phyloP scores from a whole-genome alignment of 2,113 vertebrate genomes.

The Loxodonta africana region DNA sequence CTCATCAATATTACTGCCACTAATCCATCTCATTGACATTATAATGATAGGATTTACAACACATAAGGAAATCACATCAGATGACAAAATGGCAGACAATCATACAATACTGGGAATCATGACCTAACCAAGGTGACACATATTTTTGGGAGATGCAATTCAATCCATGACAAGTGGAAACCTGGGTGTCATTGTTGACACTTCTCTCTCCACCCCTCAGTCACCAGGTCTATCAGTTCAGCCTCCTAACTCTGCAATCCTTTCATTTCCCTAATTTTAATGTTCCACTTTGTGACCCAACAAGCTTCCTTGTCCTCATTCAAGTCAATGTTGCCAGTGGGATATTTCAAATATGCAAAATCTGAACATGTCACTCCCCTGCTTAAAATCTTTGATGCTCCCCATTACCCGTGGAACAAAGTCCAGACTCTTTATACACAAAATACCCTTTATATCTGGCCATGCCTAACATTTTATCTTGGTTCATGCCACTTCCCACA shows the following conservation, averaged over 20 bases:
- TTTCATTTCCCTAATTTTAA: background rate
- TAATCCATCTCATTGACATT: no score
- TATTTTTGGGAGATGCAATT: no score
- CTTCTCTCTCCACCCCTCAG: no score
- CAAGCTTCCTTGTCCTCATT: background rate
- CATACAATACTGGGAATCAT: no score
- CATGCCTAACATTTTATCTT: background rate
- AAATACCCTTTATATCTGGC: background rate
- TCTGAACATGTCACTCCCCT: background rate
- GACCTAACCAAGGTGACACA: no score
- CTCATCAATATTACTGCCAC: no score
- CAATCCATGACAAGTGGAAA: background rate
- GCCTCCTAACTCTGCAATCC: background rate
- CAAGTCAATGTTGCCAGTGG: background rate
- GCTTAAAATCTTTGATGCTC: background rate
- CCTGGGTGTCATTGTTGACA: background rate
- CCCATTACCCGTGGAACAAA: background rate
- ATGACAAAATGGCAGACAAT: no score
- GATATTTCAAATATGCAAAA: conserved; percentile 1
- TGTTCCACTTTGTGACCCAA: no score
- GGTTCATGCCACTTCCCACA: background rate
- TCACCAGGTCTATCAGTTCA: background rate
- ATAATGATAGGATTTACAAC: no score
- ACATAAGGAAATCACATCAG: no score
- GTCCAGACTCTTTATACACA: background rate